phyloP scores from a whole-genome alignment of 2,888 invertebrate species.

The Chrysopilus asiliformis region DNA sequence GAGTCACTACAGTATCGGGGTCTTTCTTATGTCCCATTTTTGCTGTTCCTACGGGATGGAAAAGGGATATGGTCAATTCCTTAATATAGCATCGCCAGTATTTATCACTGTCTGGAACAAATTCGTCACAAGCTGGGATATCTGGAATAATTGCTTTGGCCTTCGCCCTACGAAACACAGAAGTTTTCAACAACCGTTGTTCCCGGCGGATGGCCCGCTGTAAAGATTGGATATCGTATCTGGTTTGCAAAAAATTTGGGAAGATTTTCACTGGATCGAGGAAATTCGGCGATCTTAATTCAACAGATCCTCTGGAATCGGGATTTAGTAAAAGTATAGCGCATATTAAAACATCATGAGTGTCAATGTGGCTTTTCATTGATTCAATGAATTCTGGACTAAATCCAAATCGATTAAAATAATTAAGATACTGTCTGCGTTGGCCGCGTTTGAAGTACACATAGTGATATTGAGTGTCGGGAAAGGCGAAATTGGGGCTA shows the following conservation, averaged over 20 bases:
- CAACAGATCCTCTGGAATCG: slow-evolving; percentile 54
- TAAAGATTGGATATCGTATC: slow-evolving; percentile 38
- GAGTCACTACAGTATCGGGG: slow-evolving; percentile 49
- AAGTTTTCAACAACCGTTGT: slow-evolving; percentile 39
- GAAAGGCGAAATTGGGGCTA: neutral
- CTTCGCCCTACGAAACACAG: slow-evolving; percentile 40
- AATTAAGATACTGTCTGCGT: no score
- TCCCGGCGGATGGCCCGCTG: slow-evolving; percentile 39
- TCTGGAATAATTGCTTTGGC: slow-evolving; percentile 42
- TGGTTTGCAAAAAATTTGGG: slow-evolving; percentile 43
- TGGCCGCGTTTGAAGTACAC: neutral
- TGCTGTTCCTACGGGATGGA: slow-evolving; percentile 54
- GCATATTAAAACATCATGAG: no score
- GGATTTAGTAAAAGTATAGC: no score
- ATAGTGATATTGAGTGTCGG: slow-evolving; percentile 4
- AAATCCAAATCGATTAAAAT: no score
- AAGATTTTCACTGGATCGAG: slow-evolving; percentile 45
- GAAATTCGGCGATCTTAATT: slow-evolving; percentile 50
- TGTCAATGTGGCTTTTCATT: no score
- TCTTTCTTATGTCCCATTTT: slow-evolving; percentile 56
- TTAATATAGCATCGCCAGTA: slow-evolving; percentile 59
- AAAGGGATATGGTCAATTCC: slow-evolving; percentile 45
- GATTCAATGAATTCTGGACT: no score
- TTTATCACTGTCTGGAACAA: slow-evolving; percentile 43
- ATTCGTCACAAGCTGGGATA: slow-evolving; percentile 40